phyloP scores from a whole-genome alignment of 2,113 vertebrate genomes.

The Vicugna pacos region DNA sequence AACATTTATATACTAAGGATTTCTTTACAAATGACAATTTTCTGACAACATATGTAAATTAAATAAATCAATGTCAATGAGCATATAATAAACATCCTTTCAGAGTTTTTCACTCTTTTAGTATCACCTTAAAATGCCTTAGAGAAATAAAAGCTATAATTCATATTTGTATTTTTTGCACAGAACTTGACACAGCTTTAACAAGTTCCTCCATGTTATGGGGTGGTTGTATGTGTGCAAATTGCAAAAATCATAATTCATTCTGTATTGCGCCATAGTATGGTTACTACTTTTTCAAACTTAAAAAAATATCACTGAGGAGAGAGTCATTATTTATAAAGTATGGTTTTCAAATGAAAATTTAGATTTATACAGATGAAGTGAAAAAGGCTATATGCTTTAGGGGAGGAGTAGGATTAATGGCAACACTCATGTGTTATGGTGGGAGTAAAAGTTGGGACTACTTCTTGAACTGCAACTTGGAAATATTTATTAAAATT shows the following conservation, averaged over 20 bases:
- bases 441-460: background rate
- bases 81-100: constrained; percentile 38
- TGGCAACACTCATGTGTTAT: accelerated
- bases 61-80: constrained; percentile 71
- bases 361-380: background rate
- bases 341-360: background rate
- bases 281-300: background rate
- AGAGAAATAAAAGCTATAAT: background rate
- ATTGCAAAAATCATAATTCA: background rate
- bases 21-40: constrained; percentile 48
- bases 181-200: background rate
- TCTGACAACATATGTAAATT: constrained; percentile 65
- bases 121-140: background rate
- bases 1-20: background rate
- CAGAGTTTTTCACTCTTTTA: background rate
- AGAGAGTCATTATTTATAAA: background rate
- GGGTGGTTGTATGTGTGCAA: background rate
- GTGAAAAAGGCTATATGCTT: background rate
- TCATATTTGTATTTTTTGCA: background rate
- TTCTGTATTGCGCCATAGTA: background rate
- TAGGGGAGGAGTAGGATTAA: accelerated
- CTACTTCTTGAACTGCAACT: background rate
- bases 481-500: background rate
- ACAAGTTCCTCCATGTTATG: background rate
- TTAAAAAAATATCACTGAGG: background rate